These are phyloP conservation scores for Typhlomys cinereus DNA, from an alignment of 2,113 vertebrate genomes.

Conservation along the genomic window DNA sequence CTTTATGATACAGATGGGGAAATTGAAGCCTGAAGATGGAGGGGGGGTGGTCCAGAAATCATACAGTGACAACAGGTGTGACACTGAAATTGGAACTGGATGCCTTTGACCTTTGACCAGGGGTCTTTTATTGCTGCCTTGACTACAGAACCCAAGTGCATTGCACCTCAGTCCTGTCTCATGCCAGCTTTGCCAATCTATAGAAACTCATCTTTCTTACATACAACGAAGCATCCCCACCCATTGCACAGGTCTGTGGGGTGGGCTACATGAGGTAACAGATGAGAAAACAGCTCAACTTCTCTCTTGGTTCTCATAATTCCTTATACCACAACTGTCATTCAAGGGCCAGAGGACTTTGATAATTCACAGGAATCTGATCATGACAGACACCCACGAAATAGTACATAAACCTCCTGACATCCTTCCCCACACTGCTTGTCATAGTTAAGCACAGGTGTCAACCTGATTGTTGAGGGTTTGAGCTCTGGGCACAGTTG, in stretches of 20 bases:
- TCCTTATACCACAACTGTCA: background rate
- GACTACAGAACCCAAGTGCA: background rate
- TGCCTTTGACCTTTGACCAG: background rate
- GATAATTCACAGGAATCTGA: background rate
- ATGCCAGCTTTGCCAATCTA: background rate
- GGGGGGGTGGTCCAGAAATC: background rate
- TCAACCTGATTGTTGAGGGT: too few relatives aligned
- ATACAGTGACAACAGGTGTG: background rate
- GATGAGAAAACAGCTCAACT: background rate
- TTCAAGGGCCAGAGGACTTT: constrained; percentile 4
- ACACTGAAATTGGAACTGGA: background rate
- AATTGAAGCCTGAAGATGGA: background rate
- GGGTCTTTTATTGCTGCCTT: background rate
- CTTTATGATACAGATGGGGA: background rate
- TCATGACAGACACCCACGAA: background rate
- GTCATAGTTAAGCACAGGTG: too few relatives aligned
- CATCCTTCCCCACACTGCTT: too few relatives aligned
- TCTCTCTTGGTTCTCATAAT: background rate
- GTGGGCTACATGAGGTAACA: too few relatives aligned
- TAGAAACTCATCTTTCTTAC: background rate
- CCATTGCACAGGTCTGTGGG: too few relatives aligned
- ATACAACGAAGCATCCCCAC: background rate
- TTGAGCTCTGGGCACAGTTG: too few relatives aligned
- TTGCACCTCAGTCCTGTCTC: background rate
- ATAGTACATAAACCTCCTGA: background rate